Evolutionary conservation across 2,797 vertebrate genomes (phyloP), one percentile per base, ranked within the genome.

Genomic region (Phrynocephalus vlangalii): DNA sequence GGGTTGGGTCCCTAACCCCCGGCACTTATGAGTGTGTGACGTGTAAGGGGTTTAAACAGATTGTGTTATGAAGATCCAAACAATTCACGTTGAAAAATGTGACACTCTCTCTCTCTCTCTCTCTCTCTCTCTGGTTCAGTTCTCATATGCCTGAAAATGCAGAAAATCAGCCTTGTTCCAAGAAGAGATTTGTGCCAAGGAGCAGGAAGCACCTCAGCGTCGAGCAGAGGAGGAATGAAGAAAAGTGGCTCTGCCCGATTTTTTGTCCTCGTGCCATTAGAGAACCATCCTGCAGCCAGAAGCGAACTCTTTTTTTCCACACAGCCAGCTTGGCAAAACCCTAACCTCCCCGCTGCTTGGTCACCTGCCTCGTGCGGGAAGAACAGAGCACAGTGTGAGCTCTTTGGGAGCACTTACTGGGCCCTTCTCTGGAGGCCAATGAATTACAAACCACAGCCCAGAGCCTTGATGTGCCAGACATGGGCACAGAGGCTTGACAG

Each of bases 381-480:
- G 75, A 86, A 83, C 24, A 79, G 84, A 48, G 67, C 5, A 72
- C 44, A 91, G 71, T 79, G 78, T 0, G 0, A 44, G 60, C 7
- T 26, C 38, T 93, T 72, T 0, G 0, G 80, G 84, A 92, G 80
- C 0, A 0, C 66, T 89, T 0, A 0, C 30, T 0, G 0, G 0
- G 3, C 70, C 86, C 78, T 91, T 85, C 78, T 85, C 26, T 44
- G 3, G 1, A 26, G 78, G 52, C 83, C 81, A 44, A 0, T 77
- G 88, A 81, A 84, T 89, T 89, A 90, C 88, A 95, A 89, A 92
- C 90, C 90, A 93, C 91, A 90, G 86, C 87, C 88, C 77, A 86
- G 87, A 85, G 78, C 18, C 90, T 90, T 87, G 84, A 92, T 0
- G 33, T 89, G 91, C 90, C 92, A 93, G 90, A 88, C 86, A 85